Evolutionary conservation across 2,888 invertebrate genomes (phyloP).

Genomic region (Leptinotarsa peninsularis): DNA sequence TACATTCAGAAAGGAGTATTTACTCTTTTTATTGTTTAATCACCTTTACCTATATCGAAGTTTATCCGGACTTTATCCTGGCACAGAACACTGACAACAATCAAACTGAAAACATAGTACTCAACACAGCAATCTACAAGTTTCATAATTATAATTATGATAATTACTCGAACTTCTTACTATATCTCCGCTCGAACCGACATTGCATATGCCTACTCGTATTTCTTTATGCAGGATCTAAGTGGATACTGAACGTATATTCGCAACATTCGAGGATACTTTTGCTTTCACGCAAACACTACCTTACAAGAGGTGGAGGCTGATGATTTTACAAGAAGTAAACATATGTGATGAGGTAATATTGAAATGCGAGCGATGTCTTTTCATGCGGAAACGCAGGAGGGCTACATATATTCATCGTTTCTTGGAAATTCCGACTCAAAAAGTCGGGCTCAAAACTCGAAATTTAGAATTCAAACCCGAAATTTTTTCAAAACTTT

Average conservation of each 20-base stretch:
- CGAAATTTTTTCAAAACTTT: too few relatives aligned
- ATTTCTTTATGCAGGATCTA: not conserved
- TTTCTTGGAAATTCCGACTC: not conserved
- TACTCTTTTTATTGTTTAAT: not conserved
- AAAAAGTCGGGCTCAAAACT: too few relatives aligned
- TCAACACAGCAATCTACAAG: not conserved
- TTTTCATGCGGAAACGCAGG: not conserved
- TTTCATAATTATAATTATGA: constrained; percentile 22
- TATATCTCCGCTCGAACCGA: constrained; percentile 1
- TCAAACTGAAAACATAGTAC: constrained; percentile 11
- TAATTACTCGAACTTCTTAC: constrained; percentile 2
- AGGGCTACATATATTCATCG: too few relatives aligned
- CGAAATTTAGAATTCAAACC: too few relatives aligned
- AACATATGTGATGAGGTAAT: constrained; percentile 8
- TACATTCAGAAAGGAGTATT: not conserved
- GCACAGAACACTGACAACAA: constrained; percentile 15
- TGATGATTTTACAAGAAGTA: constrained; percentile 5
- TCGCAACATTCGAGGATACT: constrained; percentile 5
- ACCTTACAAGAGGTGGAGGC: constrained; percentile 16
- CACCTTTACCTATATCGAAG: constrained; percentile 24
- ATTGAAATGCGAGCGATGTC: not conserved
- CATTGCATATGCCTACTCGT: not conserved
- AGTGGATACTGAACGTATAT: constrained; percentile 11
- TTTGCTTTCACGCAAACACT: constrained; percentile 14
- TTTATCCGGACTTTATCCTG: constrained; percentile 28